Conservation (phyloP, 2,113 vertebrate species). For the Onychostoma macrolepis region DNA sequence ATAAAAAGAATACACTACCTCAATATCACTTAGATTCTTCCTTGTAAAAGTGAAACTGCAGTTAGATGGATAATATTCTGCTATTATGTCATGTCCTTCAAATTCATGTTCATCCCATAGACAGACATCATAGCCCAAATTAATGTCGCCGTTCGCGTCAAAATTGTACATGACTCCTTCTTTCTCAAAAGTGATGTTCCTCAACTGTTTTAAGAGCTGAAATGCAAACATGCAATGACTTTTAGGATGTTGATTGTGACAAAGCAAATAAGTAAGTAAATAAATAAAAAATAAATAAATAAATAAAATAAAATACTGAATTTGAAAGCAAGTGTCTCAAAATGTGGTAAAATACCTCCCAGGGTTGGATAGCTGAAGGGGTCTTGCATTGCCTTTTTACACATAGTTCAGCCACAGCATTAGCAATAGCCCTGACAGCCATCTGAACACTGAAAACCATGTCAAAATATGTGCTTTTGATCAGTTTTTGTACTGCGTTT, state of each 20-base stretch:
- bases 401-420: slow-evolving; percentile 79
- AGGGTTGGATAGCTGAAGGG: slow-evolving; percentile 75
- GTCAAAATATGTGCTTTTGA: slow-evolving; percentile 54
- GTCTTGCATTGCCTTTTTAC: slow-evolving; percentile 73
- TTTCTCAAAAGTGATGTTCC: slow-evolving; percentile 70
- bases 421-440: slow-evolving; percentile 79
- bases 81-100: slow-evolving; percentile 68
- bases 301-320: not conserved
- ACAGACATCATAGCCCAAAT: slow-evolving; percentile 79
- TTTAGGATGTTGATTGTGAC: slow-evolving; percentile 26
- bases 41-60: slow-evolving; percentile 70
- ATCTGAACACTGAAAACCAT: slow-evolving; percentile 79
- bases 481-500: slow-evolving; percentile 24
- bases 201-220: slow-evolving; percentile 79
- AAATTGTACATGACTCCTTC: slow-evolving; percentile 74
- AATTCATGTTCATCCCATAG: slow-evolving; percentile 78
- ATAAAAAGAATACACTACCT: slow-evolving; percentile 68
- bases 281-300: not conserved
- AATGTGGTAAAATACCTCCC: slow-evolving; percentile 77
- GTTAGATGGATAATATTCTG: slow-evolving; percentile 77
- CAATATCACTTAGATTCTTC: slow-evolving; percentile 69
- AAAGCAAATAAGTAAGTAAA: not conserved
- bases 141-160: slow-evolving; percentile 80
- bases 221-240: slow-evolving; percentile 36
- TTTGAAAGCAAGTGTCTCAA: not conserved